These are phyloP conservation scores for Chaetoderma sp. DNA, from an alignment of 2,888 invertebrate species.

Conservation along the genomic window DNA sequence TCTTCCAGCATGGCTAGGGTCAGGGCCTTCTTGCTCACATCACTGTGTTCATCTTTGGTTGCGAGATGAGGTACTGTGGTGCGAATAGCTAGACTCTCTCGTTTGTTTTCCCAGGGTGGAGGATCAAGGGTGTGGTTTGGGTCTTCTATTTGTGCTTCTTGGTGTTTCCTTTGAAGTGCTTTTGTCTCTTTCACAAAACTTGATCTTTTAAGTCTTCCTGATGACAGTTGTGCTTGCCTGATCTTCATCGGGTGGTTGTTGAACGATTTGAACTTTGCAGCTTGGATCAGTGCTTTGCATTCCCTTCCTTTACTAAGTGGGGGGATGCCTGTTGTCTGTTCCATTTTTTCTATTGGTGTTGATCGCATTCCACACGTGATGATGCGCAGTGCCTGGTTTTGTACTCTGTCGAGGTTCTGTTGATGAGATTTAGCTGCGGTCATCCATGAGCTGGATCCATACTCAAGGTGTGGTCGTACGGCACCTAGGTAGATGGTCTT, in stretches of 20 bases:
- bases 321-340: constrained; percentile 6
- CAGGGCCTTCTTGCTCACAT: not conserved
- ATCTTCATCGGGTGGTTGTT: constrained; percentile 17
- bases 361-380: constrained; percentile 16
- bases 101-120: not conserved
- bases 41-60: constrained; percentile 7
- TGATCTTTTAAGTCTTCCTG: not conserved
- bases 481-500: constrained; percentile 18
- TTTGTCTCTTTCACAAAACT: not conserved
- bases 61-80: too few relatives aligned
- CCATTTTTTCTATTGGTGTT: constrained; percentile 11
- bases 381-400: constrained; percentile 10
- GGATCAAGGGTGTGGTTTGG: not conserved
- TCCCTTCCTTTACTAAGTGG: constrained; percentile 13
- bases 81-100: too few relatives aligned
- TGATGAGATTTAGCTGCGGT: constrained; percentile 18
- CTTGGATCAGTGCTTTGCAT: constrained; percentile 10
- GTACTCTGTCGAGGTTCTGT: constrained; percentile 1
- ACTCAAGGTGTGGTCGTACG: constrained; percentile 21
- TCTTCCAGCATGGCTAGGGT: constrained; percentile 7
- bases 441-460: constrained; percentile 16
- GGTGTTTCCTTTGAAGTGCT: not conserved
- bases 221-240: not conserved
- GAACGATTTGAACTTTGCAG: constrained; percentile 10
- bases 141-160: not conserved